Evolutionary conservation across 2,797 vertebrate species (phyloP).

Genomic region (Epinephelus malabaricus): DNA sequence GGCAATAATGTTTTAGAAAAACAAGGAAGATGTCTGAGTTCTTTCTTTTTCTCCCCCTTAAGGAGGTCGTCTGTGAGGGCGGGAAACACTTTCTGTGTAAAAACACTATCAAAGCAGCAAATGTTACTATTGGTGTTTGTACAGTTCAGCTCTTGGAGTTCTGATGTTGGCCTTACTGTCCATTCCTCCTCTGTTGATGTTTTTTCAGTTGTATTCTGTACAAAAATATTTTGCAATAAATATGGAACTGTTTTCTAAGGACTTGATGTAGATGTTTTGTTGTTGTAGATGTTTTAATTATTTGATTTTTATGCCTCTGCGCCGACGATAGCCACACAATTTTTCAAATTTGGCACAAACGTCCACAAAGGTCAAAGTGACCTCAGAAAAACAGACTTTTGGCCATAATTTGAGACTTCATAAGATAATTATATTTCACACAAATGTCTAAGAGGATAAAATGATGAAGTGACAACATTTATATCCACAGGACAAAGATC

Average conservation of each 20-base stretch:
- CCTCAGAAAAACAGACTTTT: too few species aligned
- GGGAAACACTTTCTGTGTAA: constrained; percentile 67
- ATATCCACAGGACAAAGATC: too few species aligned
- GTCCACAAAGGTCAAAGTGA: too few species aligned
- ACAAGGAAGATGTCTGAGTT: constrained; percentile 53
- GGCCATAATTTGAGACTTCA: too few species aligned
- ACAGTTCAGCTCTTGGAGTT: constrained; percentile 85
- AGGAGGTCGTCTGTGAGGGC: constrained; percentile 63
- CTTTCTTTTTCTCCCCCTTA: constrained; percentile 47
- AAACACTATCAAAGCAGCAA: constrained; percentile 80
- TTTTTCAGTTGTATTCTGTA: constrained; percentile 89
- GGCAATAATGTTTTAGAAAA: constrained; percentile 77
- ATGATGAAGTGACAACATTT: too few species aligned
- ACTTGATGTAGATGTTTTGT: constrained; percentile 5
- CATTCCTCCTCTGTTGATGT: constrained; percentile 82
- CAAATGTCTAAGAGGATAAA: too few species aligned
- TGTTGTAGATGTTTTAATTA: not conserved
- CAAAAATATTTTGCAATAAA: constrained; percentile 92
- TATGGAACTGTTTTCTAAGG: constrained; percentile 89
- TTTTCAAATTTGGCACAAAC: too few species aligned
- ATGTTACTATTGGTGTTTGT: constrained; percentile 85
- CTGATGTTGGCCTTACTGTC: constrained; percentile 90
- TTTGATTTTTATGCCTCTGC: too few species aligned
- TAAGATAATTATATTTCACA: too few species aligned
- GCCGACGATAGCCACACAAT: too few species aligned